Evolutionary conservation across 2,797 vertebrate species (phyloP), one percentile per base, ranked within the genome.

Genomic region (Gephyroberyx darwinii): DNA sequence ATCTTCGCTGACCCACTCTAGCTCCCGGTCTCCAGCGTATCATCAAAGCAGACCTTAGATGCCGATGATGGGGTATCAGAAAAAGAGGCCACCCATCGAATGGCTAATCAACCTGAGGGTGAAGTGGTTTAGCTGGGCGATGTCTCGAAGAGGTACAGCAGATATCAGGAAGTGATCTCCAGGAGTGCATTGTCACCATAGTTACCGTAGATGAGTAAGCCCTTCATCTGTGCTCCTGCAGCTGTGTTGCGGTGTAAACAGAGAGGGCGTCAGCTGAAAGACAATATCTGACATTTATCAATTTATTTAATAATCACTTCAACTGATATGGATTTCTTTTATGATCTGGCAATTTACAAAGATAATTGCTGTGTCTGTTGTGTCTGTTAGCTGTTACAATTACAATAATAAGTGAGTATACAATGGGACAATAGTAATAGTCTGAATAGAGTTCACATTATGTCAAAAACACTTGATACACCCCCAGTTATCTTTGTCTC

Each of bases 1-100:
- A 45, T 53, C 68, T 58, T 26, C 0, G 35, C 71, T 84, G 86
- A 86, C 84, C 84, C 16, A 50, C 75, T 54, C 74, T 54, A 65
- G 75, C 71, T 75, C 61, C 62, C 69, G 31, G 83, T 80, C 84
- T 79, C 57, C 75, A 54, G 80, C 57, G 80, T 80, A 76, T 84
- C 86, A 89, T 90, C 88, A 87, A 86, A 91, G 77, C 47, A 0
- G 57, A 48, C 35, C 35, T 33, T 43, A 62, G 76, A 83, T 82
- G 77, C 84, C 62, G 71, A 74, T 52, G 79, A 75, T 69, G 75
- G 69, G 3, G 31, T 39, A 63, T 70, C 17, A 47, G 64, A 66
- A 63, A 56, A 75, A 62, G 48, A 19, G 77, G 71, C 81, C 84
- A 58, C 74, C 80, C 74, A 60, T 74, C 69, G 81, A 78, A 81